These are phyloP conservation scores for Calidris pygmaea DNA, from an alignment of 2,113 vertebrate species.

Conservation along the genomic window DNA sequence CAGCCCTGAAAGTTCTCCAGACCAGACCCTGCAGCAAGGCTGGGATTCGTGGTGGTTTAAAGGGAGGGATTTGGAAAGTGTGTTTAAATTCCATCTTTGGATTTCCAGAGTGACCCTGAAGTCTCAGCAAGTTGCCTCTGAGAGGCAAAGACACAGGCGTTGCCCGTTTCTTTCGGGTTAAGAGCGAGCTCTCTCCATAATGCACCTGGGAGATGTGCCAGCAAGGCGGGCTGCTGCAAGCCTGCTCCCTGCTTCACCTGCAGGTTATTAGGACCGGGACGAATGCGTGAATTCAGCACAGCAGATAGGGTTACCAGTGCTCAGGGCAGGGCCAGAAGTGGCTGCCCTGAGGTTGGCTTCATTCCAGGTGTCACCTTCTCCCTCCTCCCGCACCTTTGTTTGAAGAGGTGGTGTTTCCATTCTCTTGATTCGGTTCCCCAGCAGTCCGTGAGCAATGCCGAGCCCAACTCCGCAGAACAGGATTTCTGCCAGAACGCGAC, in stretches of 20 bases:
- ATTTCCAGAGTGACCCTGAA: background rate
- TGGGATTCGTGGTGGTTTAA: background rate
- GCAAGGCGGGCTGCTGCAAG: background rate
- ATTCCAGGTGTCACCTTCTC: background rate
- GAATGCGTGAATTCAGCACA: background rate
- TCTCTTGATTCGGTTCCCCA: background rate
- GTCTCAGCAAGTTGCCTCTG: background rate
- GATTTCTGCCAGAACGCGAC: background rate
- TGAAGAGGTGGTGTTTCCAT: background rate
- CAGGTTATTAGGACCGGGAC: background rate
- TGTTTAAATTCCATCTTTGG: background rate
- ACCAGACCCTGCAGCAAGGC: background rate
- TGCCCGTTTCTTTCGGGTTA: background rate
- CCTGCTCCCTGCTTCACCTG: background rate
- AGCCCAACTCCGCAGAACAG: background rate
- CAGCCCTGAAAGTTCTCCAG: background rate
- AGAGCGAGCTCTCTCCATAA: fast-evolving
- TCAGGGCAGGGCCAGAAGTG: background rate
- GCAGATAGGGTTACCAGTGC: background rate
- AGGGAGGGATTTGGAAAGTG: background rate
- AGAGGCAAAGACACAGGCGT: background rate
- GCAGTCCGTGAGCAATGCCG: background rate
- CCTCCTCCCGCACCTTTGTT: background rate
- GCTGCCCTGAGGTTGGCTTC: background rate
- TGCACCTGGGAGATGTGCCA: fast-evolving